Percentiles rank a stretch among this genome's conserved stretches.
Evolutionary conservation across 1,140 invertebrate species (phyloP).

Genomic region (Bombus confusus): DNA sequence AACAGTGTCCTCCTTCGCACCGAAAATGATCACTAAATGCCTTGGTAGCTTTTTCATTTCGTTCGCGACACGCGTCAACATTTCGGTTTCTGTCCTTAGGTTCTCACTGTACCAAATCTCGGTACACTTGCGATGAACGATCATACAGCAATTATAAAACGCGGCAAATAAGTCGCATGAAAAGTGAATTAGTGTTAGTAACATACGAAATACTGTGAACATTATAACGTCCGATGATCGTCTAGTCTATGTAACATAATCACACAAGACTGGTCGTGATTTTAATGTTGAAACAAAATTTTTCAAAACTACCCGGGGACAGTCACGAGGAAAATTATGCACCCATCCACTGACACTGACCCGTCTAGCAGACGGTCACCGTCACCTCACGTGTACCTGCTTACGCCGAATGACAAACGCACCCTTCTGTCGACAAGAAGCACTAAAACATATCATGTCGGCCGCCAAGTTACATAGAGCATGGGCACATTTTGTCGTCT

Average conservation of each 20-base stretch:
- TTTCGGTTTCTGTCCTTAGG: constrained; percentile 37
- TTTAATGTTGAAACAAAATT: neutral
- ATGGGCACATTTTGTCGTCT: neutral
- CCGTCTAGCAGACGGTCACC: constrained; percentile 39
- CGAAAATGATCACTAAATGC: constrained; percentile 83
- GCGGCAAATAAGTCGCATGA: constrained; percentile 19
- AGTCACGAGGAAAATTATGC: constrained; percentile 13
- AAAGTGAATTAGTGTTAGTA: constrained; percentile 49
- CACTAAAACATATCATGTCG: neutral
- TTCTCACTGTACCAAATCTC: constrained; percentile 20
- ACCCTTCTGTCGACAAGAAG: neutral
- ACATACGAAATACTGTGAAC: constrained; percentile 41
- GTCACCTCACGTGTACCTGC: constrained; percentile 35
- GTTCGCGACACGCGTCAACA: constrained; percentile 14
- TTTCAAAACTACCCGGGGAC: constrained; percentile 7
- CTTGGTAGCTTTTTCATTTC: constrained; percentile 75
- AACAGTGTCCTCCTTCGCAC: constrained; percentile 79
- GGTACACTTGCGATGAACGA: constrained; percentile 16
- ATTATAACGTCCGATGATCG: constrained; percentile 30
- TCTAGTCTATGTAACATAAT: constrained; percentile 56
- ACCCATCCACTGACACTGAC: constrained; percentile 10
- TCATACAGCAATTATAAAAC: constrained; percentile 15
- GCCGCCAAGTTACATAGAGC: neutral
- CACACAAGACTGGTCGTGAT: neutral
- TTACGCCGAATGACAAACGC: constrained; percentile 17